Evolutionary conservation across 2,113 vertebrate genomes (phyloP), one percentile per base, ranked within the genome.

Genomic region (Rostratula benghalensis): DNA sequence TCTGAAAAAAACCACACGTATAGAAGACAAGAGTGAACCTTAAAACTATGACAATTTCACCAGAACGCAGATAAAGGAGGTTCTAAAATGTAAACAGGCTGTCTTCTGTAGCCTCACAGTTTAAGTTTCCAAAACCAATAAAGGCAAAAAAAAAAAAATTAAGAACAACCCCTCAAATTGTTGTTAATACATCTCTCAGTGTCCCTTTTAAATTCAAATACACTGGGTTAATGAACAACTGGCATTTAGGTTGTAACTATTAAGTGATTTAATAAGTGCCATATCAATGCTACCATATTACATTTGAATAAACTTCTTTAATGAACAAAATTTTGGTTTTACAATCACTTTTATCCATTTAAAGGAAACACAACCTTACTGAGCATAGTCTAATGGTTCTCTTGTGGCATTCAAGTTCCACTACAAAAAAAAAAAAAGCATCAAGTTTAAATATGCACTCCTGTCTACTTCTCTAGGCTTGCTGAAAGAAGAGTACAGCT

Each of bases 1-100:
- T 97, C 98, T 98, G 95, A 18, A 87, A 93, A 90, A 92, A 43
- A 92, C 25, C 45, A 14, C 35, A 39, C 13, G 61, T 1, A 1
- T 4, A 13, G 46, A 37, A 83, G 41, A 57, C 13, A 46, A 69
- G 4, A 74, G 11, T 14, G 22, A 76, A 65, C 17, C 41, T 61
- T 60, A 35, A 78, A 86, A n/a, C 23, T 11, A 30, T 3, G 25
- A 39, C 20, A 45, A 71, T 35, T 89, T 73, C n/a, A 85, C 22
- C 15, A 56, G 13, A 69, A 27, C 3, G 18, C 56, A 91, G 27
- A 57, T 41, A 45, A 83, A 75, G 6, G 20, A 74, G 16, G 17
- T 37, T 61, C 31, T 64, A 71, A 73, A 92, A 84, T 8, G 10
- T 53, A 59, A 64, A 30, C 11, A 51, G 8, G 9, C 22, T 90